Conservation (phyloP, 1,140 invertebrate species). For the Argopecten irradians region DNA sequence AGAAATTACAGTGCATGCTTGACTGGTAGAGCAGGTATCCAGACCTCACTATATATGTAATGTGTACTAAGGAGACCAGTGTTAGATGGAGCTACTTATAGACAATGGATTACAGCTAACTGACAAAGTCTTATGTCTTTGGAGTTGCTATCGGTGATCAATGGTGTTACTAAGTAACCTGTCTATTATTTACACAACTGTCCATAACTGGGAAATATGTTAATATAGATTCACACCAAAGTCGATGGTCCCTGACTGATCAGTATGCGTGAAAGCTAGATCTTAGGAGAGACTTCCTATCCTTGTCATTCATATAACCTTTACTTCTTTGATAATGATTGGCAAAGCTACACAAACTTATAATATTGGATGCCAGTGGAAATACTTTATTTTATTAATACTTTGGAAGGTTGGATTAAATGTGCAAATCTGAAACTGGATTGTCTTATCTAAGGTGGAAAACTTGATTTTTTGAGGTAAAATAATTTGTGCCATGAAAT, state of each 20-base stretch:
- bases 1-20: background rate
- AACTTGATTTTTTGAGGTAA: background rate
- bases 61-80: background rate
- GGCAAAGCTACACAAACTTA: too few relatives aligned
- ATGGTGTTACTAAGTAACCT: background rate
- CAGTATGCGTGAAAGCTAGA: too few relatives aligned
- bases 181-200: background rate
- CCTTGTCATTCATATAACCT: too few relatives aligned
- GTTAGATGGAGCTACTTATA: background rate
- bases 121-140: too few relatives aligned
- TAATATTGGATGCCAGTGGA: too few relatives aligned
- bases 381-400: too few relatives aligned
- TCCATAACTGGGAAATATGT: background rate
- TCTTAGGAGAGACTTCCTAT: too few relatives aligned
- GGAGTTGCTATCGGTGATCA: background rate
- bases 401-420: background rate
- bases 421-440: too few relatives aligned
- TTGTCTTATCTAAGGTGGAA: too few relatives aligned
- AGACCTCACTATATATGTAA: background rate
- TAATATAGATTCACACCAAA: too few relatives aligned
- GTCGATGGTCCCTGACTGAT: too few relatives aligned
- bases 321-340: too few relatives aligned
- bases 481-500: background rate
- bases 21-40: background rate
- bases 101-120: background rate